Conservation (phyloP, 2,797 vertebrate species). For the Pipistrellus pygmaeus region DNA sequence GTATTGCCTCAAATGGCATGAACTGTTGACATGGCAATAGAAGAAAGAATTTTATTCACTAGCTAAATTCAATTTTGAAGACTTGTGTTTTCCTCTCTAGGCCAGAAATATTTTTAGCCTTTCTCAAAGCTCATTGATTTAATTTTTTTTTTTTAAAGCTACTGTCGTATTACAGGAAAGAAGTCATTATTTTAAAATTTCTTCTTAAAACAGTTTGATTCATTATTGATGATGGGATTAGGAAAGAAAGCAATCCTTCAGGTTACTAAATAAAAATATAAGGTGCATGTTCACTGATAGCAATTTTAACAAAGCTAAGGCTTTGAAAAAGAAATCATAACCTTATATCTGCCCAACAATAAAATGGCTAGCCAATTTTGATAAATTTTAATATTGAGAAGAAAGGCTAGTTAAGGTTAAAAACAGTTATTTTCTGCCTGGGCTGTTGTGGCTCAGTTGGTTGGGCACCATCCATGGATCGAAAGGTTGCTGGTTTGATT, state of each 20-base stretch:
- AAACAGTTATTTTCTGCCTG: not conserved
- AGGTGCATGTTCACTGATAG: not conserved
- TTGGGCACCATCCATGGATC: not conserved
- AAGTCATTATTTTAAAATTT: constrained; percentile 36
- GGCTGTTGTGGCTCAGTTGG: too few relatives aligned
- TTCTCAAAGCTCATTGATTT: constrained; percentile 69
- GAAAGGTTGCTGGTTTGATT: not conserved
- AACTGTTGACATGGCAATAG: constrained; percentile 58
- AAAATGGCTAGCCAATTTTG: not conserved
- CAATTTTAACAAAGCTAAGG: constrained; percentile 26
- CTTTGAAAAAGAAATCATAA: not conserved
- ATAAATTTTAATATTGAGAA: constrained; percentile 6
- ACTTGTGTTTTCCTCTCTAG: constrained; percentile 48
- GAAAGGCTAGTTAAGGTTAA: constrained; percentile 15
- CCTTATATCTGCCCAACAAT: not conserved
- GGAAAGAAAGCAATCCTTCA: constrained; percentile 26
- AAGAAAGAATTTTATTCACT: constrained; percentile 74
- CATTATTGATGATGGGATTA: constrained; percentile 63
- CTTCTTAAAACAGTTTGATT: constrained; percentile 38
- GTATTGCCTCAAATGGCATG: constrained; percentile 24
- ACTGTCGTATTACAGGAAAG: not conserved
- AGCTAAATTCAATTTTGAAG: constrained; percentile 64
- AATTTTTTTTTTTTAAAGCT: not conserved
- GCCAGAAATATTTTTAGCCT: constrained; percentile 60
- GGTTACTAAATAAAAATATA: constrained; percentile 60